These are phyloP conservation scores for Rhombomys opimus DNA, from an alignment of 2,113 vertebrate genomes.

Conservation along the genomic window DNA sequence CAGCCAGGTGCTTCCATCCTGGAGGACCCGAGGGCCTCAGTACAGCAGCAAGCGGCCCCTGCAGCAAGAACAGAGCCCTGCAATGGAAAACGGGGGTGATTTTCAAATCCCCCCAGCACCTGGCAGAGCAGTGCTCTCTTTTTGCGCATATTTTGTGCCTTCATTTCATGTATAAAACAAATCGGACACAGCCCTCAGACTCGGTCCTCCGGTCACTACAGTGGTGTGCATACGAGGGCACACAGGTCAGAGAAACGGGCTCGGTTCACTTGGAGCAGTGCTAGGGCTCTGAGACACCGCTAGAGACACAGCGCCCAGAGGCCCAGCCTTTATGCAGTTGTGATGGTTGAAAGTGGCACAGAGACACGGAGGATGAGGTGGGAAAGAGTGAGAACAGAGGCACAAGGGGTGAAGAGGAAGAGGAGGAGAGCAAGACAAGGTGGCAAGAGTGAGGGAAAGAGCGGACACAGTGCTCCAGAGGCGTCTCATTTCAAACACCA, in stretches of 20 bases:
- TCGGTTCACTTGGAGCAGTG: rapidly evolving
- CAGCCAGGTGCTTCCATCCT: neutral
- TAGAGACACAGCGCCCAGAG: neutral
- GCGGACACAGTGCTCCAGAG: constrained; percentile 5
- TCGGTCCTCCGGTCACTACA: rapidly evolving
- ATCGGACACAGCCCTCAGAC: neutral
- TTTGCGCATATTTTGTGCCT: neutral
- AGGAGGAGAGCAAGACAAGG: neutral
- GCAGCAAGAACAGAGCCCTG: neutral
- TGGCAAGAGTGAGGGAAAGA: rapidly evolving
- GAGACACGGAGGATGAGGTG: too few relatives aligned
- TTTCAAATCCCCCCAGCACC: neutral
- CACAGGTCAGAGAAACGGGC: neutral
- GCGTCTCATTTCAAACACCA: constrained; percentile 84
- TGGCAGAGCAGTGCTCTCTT: neutral
- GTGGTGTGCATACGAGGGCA: rapidly evolving
- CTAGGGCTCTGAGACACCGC: neutral
- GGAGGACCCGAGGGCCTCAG: neutral
- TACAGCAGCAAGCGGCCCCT: rapidly evolving
- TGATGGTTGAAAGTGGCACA: constrained; percentile 43
- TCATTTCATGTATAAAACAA: neutral
- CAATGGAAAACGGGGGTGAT: too few relatives aligned
- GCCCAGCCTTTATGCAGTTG: constrained; percentile 65
- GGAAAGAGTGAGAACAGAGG: too few relatives aligned
- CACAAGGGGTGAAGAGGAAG: neutral